Percentiles rank a stretch among this genome's conserved stretches.
Evolutionary conservation across 2,113 vertebrate species (phyloP).

Genomic region (Pituophis catenifer): DNA sequence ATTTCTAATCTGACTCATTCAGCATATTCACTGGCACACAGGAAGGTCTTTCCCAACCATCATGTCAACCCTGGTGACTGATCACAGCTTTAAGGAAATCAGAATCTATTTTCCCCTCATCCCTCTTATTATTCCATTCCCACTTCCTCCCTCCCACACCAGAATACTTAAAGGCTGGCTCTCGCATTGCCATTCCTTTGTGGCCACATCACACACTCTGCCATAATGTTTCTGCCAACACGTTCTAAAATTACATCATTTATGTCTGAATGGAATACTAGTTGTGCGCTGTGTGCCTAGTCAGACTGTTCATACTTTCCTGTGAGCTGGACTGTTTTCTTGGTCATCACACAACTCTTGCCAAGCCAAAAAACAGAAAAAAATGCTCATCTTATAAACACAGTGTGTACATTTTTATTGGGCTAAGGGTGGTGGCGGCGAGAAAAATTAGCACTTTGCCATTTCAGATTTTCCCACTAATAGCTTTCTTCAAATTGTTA

Average conservation of each 20-base stretch:
- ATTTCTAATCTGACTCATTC: slow-evolving; percentile 32
- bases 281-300: slow-evolving; percentile 36
- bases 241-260: slow-evolving; percentile 1
- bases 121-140: background rate
- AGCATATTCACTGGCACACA: slow-evolving; percentile 42
- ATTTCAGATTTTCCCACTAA: slow-evolving; percentile 37
- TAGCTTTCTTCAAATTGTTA: slow-evolving; percentile 42
- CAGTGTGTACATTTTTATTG: slow-evolving; percentile 37
- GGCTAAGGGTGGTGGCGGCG: background rate
- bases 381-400: slow-evolving; percentile 44
- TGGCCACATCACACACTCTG: background rate
- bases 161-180: slow-evolving; percentile 20
- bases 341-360: slow-evolving; percentile 49
- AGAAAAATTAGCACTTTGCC: slow-evolving; percentile 15
- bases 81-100: background rate
- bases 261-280: background rate
- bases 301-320: slow-evolving; percentile 51
- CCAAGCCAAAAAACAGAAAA: slow-evolving; percentile 27
- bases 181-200: slow-evolving; percentile 2
- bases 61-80: background rate
- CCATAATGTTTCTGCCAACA: slow-evolving; percentile 27
- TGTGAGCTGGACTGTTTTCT: slow-evolving; percentile 51
- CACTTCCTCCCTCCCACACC: slow-evolving; percentile 14
- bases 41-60: slow-evolving; percentile 3
- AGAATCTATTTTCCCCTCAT: background rate